Evolutionary conservation across 2,113 vertebrate genomes (phyloP).

Genomic region (Bolborhynchus lineola): DNA sequence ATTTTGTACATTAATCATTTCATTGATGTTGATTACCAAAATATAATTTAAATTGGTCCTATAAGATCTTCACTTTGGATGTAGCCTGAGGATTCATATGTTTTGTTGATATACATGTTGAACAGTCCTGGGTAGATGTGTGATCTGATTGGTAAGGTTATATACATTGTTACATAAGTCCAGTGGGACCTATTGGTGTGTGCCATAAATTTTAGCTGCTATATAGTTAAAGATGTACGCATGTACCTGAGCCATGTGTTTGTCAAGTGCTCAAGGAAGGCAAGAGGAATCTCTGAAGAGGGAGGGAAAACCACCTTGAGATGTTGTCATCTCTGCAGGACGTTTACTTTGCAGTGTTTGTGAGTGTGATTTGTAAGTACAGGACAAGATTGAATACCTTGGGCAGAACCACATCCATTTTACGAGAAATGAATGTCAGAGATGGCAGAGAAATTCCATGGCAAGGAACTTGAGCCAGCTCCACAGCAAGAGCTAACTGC

Average conservation of each 20-base stretch:
- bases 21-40: neutral
- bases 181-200: neutral
- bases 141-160: neutral
- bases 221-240: neutral
- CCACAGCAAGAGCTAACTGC: neutral
- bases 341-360: neutral
- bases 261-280: neutral
- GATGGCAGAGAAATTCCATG: neutral
- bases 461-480: neutral
- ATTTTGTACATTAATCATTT: neutral
- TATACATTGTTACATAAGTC: neutral
- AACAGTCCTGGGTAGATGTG: neutral
- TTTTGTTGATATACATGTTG: neutral
- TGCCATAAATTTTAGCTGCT: neutral
- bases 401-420: neutral
- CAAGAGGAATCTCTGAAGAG: neutral
- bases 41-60: neutral
- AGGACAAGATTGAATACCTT: neutral
- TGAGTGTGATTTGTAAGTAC: neutral
- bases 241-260: neutral
- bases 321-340: neutral
- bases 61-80: neutral
- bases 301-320: neutral
- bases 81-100: neutral
- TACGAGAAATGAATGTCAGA: neutral